Percentiles rank a stretch among this genome's conserved stretches.
phyloP scores from a whole-genome alignment of 1,140 invertebrate species.

The Alviniconcha marisindica region DNA sequence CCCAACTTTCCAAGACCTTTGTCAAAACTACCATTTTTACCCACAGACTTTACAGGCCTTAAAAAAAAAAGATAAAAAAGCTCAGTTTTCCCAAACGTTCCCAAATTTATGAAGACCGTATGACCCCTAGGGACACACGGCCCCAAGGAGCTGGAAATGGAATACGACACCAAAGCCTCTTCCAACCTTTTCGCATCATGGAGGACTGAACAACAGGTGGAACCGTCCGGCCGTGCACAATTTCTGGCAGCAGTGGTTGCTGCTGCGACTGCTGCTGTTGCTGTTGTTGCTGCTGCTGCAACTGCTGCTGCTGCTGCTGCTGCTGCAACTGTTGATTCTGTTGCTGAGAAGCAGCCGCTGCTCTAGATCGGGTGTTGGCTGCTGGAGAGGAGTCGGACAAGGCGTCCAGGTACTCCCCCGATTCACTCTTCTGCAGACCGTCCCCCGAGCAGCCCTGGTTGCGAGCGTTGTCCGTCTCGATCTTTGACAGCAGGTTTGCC shows the following conservation, averaged over 20 bases:
- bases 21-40: too few relatives aligned
- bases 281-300: not conserved
- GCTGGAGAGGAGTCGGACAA: conserved; percentile 58
- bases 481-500: conserved; percentile 56
- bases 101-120: too few relatives aligned
- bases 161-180: too few relatives aligned
- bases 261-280: not conserved
- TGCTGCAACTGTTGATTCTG: conserved; percentile 28
- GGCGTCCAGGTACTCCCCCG: conserved; percentile 70
- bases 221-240: not conserved
- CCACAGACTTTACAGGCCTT: too few relatives aligned
- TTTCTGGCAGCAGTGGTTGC: conserved; percentile 16
- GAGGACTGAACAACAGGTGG: not conserved
- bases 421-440: conserved; percentile 48
- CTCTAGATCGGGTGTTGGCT: conserved; percentile 27
- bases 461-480: conserved; percentile 43
- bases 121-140: too few relatives aligned
- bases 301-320: not conserved
- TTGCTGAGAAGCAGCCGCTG: not conserved
- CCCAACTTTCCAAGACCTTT: too few relatives aligned
- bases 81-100: too few relatives aligned
- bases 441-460: conserved; percentile 42
- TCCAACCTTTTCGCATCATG: not conserved
- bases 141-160: too few relatives aligned
- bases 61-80: too few relatives aligned